Conservation (phyloP, 2,888 invertebrate species). For the Drosophila pseudotakahashii region DNA sequence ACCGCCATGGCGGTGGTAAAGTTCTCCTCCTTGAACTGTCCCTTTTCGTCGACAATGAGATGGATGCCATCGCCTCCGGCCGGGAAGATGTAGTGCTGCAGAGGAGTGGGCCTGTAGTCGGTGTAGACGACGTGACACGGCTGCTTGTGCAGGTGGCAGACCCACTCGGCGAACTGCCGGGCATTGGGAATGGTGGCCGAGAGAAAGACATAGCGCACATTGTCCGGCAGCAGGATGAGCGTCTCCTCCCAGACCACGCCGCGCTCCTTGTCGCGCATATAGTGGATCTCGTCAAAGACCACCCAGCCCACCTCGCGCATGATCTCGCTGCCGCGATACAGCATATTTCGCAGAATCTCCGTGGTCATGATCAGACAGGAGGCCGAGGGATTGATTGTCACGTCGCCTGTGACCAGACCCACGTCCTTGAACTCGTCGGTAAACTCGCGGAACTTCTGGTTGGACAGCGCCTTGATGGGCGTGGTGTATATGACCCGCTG, state of each 20-base stretch:
- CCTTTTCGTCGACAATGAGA: conserved; percentile 97
- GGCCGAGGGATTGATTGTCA: conserved; percentile 99
- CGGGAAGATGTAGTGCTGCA: conserved; percentile 99
- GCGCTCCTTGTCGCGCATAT: conserved; percentile 99
- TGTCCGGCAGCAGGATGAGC: conserved; percentile 97
- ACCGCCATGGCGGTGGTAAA: conserved; percentile 99
- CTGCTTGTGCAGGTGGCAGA: conserved; percentile 96
- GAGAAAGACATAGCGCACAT: conserved; percentile 98
- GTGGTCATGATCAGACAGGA: conserved; percentile 99
- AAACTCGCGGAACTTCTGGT: conserved; percentile 99
- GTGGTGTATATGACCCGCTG: conserved; percentile 99
- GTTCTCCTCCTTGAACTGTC: conserved; percentile 98
- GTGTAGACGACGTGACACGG: conserved; percentile 99
- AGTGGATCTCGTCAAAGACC: conserved; percentile 99
- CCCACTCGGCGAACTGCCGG: conserved; percentile 97
- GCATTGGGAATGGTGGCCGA: conserved; percentile 99
- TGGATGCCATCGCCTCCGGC: conserved; percentile 98
- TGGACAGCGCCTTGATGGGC: conserved; percentile 99
- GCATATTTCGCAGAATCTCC: conserved; percentile 99
- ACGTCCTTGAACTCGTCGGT: conserved; percentile 99
- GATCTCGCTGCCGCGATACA: conserved; percentile 98
- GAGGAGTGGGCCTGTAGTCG: conserved; percentile 97
- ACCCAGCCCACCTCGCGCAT: conserved; percentile 99
- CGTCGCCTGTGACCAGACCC: conserved; percentile 99
- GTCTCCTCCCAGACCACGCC: conserved; percentile 99